phyloP scores from a whole-genome alignment of 2,113 vertebrate species.

The Scatophagus argus region DNA sequence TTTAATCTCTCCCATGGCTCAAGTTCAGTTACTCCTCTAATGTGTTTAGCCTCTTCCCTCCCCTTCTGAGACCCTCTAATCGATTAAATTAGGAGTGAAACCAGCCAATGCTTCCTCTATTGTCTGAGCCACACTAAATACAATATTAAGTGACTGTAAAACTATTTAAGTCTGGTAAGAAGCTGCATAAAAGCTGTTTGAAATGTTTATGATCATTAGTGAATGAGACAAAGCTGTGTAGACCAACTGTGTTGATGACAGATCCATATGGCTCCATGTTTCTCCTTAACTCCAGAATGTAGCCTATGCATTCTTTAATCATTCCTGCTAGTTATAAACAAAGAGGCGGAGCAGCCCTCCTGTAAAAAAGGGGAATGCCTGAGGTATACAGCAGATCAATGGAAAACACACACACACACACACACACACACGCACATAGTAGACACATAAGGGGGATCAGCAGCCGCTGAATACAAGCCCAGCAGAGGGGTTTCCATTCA shows the following conservation, averaged over 20 bases:
- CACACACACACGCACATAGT: constrained; percentile 1
- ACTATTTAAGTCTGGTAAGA: constrained; percentile 23
- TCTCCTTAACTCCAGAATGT: constrained; percentile 48
- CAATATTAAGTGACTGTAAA: constrained; percentile 41
- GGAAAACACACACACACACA: constrained; percentile 7
- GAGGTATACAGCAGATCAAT: constrained; percentile 32
- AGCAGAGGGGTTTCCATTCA: constrained; percentile 61
- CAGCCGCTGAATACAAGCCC: constrained; percentile 44
- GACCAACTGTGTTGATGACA: constrained; percentile 25
- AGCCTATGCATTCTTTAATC: constrained; percentile 54
- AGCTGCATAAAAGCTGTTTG: constrained; percentile 56
- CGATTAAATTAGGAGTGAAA: constrained; percentile 50
- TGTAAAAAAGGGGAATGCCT: constrained; percentile 27
- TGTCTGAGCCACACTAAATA: constrained; percentile 39
- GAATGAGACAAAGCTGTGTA: constrained; percentile 51
- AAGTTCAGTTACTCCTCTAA: constrained; percentile 13
- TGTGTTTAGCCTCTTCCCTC: constrained; percentile 1
- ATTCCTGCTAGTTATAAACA: constrained; percentile 54
- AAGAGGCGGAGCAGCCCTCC: constrained; percentile 33
- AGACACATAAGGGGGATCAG: constrained; percentile 36
- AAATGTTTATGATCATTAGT: constrained; percentile 47
- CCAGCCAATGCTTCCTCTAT: constrained; percentile 34
- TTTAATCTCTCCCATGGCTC: constrained; percentile 20
- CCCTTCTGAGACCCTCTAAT: constrained; percentile 21
- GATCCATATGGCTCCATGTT: constrained; percentile 50